phyloP scores from a whole-genome alignment of 1,140 invertebrate genomes.

The Yoshiicerus persimilis region DNA sequence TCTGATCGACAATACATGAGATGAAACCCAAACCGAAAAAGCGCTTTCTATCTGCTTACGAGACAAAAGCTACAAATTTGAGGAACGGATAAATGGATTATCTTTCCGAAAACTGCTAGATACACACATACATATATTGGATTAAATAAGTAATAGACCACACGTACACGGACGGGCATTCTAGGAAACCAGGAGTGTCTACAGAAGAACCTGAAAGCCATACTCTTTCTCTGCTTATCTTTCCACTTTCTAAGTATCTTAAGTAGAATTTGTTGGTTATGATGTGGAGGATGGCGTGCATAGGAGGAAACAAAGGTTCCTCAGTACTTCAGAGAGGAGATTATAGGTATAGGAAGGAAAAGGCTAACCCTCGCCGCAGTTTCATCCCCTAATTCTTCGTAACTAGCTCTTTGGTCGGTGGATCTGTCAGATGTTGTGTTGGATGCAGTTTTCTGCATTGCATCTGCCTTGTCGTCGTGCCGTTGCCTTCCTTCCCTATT shows the following conservation, averaged over 20 bases:
- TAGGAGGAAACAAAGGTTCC: neutral
- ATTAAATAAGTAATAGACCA: neutral
- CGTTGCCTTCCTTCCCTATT: neutral
- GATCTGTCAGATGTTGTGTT: constrained; percentile 3
- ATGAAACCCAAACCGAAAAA: neutral
- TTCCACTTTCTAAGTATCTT: neutral
- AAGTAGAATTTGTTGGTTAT: neutral
- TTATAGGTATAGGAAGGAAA: neutral
- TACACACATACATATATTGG: no score
- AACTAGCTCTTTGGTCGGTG: neutral
- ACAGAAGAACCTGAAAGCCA: neutral
- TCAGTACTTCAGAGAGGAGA: neutral
- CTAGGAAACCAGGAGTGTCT: neutral
- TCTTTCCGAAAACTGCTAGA: neutral
- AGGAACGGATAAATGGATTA: neutral
- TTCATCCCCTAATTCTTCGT: constrained; percentile 6
- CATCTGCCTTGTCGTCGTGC: neutral
- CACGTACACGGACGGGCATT: neutral
- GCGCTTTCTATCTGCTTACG: neutral
- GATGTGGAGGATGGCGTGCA: neutral
- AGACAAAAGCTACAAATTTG: neutral
- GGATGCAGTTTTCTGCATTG: neutral
- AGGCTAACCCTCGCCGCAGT: neutral
- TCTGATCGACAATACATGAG: neutral
- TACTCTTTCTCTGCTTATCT: neutral